Conservation (phyloP, 2,888 invertebrate species). For the Polietes domitor region DNA sequence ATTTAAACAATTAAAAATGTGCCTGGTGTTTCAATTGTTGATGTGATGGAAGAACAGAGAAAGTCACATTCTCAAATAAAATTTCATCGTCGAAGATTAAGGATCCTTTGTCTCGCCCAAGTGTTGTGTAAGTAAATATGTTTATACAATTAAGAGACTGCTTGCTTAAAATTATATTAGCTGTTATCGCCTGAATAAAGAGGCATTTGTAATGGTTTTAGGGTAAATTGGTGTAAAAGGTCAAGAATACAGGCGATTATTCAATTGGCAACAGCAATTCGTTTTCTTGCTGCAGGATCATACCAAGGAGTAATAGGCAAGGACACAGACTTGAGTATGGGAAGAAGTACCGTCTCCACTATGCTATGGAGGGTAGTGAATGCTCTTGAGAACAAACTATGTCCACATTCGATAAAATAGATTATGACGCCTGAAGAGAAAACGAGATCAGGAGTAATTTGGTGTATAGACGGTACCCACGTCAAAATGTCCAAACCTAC, state of each 20-base stretch:
- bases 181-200: no score
- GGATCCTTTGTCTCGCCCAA: slow-evolving; percentile 16
- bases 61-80: background rate
- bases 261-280: slow-evolving; percentile 6
- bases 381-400: background rate
- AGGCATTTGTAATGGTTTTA: no score
- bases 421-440: background rate
- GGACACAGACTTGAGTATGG: slow-evolving; percentile 1
- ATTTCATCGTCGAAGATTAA: no score
- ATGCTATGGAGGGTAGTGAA: background rate
- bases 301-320: no score
- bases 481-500: background rate
- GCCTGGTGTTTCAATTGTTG: background rate
- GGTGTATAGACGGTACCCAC: background rate
- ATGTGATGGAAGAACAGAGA: background rate
- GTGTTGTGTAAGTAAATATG: no score
- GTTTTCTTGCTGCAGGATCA: no score
- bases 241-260: background rate
- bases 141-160: background rate
- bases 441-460: background rate
- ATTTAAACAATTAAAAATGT: no score
- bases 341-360: slow-evolving; percentile 17
- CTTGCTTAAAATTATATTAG: background rate
- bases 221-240: background rate
- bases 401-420: background rate